Evolutionary conservation across 2,888 invertebrate species (phyloP), one percentile per base, ranked within the genome.

Genomic region (Neoitamus cyanurus): DNA sequence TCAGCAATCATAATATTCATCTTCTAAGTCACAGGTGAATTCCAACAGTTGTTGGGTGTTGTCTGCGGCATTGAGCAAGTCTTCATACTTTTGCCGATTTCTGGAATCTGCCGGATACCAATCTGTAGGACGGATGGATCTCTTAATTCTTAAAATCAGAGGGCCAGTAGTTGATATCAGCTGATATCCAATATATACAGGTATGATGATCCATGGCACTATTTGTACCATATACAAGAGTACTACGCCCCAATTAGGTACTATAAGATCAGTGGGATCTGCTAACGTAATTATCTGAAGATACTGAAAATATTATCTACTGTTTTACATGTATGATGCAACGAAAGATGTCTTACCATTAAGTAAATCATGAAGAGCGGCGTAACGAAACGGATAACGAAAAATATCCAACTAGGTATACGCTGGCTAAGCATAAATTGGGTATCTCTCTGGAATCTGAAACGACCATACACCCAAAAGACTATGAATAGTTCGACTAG

Each of bases 401-500:
- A 89, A 4, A 91, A 85, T 87, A 89, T 90, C 87, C 92, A 92
- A 31, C 92, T 92, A 9, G 88, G 86, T 70, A 95, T 90, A 4
- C 93, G 93, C 85, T 92, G 91, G 13, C 94, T 93, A 0, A 94
- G 93, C 94, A 95, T 94, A 89, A 95, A 95, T 87, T 94, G 92
- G 0, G 96, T 91, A 88, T 96, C 96, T n/a, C 93, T 90, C 68
- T 93, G 92, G 83, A 95, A 93, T 82, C 93, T 92, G 3, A 92
- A 89, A 1, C 93, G 92, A 87, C 97, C 97, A 88, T 97, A 97
- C 36, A 95, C 94, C 95, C 97, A 97, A 1, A 96, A 94, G 0
- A 97, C 94, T 1, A 96, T 95, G 72, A 96, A 90, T n/a, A 97
- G 93, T 90, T 98, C 96, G 84, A 97, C 92, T 2, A 95, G 92